These are phyloP conservation scores for Tiaroga cobitis DNA, from an alignment of 2,797 vertebrate genomes.

Conservation along the genomic window DNA sequence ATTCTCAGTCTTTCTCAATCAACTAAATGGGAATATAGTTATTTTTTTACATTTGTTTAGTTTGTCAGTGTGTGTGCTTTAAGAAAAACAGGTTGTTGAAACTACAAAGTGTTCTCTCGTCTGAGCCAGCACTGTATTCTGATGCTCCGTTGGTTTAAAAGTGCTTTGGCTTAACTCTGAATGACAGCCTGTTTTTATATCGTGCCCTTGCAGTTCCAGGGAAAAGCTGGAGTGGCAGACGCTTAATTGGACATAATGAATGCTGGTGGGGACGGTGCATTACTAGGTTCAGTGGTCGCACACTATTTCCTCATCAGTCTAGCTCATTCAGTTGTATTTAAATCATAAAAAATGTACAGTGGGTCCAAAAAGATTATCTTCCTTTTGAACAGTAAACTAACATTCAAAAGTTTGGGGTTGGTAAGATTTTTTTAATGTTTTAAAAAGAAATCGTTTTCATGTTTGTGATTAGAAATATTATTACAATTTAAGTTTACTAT, in stretches of 20 bases:
- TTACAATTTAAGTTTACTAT: background rate
- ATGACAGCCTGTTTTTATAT: conserved; percentile 74
- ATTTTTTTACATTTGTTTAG: background rate
- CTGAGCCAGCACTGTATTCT: background rate
- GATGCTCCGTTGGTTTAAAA: conserved; percentile 71
- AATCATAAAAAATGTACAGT: background rate
- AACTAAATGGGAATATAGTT: background rate
- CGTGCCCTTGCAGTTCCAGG: conserved; percentile 58
- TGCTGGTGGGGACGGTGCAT: conserved; percentile 32
- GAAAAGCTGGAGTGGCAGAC: conserved; percentile 63
- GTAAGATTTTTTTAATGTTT: background rate
- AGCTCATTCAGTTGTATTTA: background rate
- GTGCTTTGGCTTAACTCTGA: conserved; percentile 64
- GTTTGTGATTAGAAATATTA: background rate
- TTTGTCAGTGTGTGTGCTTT: conserved; percentile 12
- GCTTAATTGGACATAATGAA: conserved; percentile 78
- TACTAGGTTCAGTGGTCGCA: conserved; percentile 1
- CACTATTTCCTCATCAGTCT: background rate
- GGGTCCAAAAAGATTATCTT: background rate
- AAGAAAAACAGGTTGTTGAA: background rate
- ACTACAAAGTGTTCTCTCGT: background rate
- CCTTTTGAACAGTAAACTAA: background rate
- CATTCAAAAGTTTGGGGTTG: background rate
- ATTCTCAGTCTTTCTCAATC: background rate
- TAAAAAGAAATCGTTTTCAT: background rate